A percentile compares a stretch with the other conserved stretches of the same genome.
These are phyloP conservation scores for Resseliella maxima DNA, from an alignment of 2,888 invertebrate genomes.

Conservation along the genomic window DNA sequence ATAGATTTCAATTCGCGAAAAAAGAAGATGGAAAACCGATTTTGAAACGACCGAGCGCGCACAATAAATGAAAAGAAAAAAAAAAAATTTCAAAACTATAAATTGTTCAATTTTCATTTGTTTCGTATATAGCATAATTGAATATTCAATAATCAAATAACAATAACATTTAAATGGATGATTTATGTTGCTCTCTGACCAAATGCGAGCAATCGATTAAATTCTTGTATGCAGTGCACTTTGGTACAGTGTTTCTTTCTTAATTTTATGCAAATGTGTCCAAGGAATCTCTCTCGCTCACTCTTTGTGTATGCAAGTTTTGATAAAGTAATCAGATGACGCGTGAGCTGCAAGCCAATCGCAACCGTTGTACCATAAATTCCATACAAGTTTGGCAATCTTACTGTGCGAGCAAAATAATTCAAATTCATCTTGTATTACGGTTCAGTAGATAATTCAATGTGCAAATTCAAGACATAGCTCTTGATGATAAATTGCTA, in stretches of 20 bases:
- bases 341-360: slow-evolving; percentile 19
- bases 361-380: slow-evolving; percentile 35
- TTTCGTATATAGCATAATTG: slow-evolving; percentile 9
- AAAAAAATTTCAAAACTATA: neutral
- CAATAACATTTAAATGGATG: slow-evolving; percentile 33
- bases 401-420: neutral
- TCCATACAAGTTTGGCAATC: slow-evolving; percentile 18
- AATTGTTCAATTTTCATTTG: neutral
- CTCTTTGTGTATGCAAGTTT: neutral
- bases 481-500: slow-evolving; percentile 29
- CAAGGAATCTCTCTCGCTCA: too few relatives aligned
- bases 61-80: neutral
- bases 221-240: neutral
- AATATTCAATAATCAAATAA: slow-evolving; percentile 35
- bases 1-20: neutral
- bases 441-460: slow-evolving; percentile 10
- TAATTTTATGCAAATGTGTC: slow-evolving; percentile 42
- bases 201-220: slow-evolving; percentile 18
- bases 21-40: neutral
- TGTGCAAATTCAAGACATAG: neutral
- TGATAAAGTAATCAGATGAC: slow-evolving; percentile 51
- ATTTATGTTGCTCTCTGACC: slow-evolving; percentile 6
- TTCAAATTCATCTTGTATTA: neutral
- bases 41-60: neutral
- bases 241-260: neutral